Evolutionary conservation across 2,888 invertebrate genomes (phyloP).

Genomic region (Dolichomitus sp.): DNA sequence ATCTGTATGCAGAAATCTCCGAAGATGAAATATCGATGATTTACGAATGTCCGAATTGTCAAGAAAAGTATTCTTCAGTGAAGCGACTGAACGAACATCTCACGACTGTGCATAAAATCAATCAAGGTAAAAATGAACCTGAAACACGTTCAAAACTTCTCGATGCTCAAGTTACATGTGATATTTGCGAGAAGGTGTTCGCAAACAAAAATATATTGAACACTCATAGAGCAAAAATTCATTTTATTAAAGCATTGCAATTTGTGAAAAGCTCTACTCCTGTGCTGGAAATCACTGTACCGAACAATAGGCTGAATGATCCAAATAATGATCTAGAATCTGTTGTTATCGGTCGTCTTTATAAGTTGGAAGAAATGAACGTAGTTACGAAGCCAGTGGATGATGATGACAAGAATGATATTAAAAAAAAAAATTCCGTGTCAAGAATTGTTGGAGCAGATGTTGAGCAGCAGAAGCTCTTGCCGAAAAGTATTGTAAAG

Average conservation of each 20-base stretch:
- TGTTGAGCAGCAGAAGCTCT: too few species aligned
- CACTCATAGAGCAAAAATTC: constrained; percentile 2
- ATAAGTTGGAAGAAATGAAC: background rate
- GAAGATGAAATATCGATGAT: constrained; percentile 11
- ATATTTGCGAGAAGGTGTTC: constrained; percentile 45
- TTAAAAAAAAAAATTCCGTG: background rate
- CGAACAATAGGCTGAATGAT: background rate
- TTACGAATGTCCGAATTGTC: constrained; percentile 28
- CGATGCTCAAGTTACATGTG: constrained; percentile 13
- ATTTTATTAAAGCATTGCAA: background rate
- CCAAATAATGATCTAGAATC: background rate
- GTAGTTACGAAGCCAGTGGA: background rate
- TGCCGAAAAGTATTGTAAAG: background rate
- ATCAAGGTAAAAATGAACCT: background rate
- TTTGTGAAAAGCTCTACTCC: background rate
- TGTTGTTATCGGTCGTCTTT: background rate
- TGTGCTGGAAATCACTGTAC: background rate
- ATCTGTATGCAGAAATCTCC: constrained; percentile 18
- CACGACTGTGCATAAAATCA: background rate
- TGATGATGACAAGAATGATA: background rate
- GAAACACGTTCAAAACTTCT: background rate
- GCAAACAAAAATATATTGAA: constrained; percentile 1
- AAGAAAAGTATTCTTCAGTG: background rate
- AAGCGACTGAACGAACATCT: background rate
- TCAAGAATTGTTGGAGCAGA: background rate